phyloP scores from a whole-genome alignment of 2,888 invertebrate genomes.

The Entomobrya multifasciata region DNA sequence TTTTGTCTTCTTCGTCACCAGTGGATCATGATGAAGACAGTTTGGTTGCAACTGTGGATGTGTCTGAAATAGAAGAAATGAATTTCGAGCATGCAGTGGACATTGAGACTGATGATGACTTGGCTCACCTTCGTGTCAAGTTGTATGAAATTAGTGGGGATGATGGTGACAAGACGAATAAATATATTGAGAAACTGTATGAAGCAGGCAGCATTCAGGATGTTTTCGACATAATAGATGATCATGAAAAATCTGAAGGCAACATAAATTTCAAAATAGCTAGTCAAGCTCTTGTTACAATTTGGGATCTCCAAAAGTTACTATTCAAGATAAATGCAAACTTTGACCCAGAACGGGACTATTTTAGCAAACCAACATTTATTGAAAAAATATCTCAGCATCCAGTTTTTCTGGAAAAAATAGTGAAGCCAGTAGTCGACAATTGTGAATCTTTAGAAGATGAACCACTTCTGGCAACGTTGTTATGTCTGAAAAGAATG shows the following conservation, averaged over 20 bases:
- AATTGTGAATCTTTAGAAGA: conserved; percentile 72
- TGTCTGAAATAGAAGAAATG: conserved; percentile 22
- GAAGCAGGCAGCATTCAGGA: conserved; percentile 71
- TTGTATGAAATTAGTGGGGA: conserved; percentile 47
- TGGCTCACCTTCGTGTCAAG: conserved; percentile 58
- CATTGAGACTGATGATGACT: conserved; percentile 55
- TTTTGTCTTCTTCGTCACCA: neutral
- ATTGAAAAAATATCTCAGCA: conserved; percentile 63
- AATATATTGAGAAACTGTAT: conserved; percentile 53
- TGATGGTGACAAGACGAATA: conserved; percentile 31
- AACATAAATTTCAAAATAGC: conserved; percentile 50
- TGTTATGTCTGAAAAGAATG: conserved; percentile 72
- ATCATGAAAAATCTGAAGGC: neutral
- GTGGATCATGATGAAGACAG: conserved; percentile 17
- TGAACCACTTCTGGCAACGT: conserved; percentile 69
- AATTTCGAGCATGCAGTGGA: conserved; percentile 29
- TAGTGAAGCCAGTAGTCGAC: conserved; percentile 63
- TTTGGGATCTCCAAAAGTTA: conserved; percentile 78
- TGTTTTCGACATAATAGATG: conserved; percentile 69
- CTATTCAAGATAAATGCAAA: conserved; percentile 67
- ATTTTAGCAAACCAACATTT: conserved; percentile 57
- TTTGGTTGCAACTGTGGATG: neutral
- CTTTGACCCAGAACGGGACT: conserved; percentile 72
- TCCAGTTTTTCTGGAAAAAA: conserved; percentile 66
- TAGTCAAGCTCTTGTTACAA: conserved; percentile 75